Evolutionary conservation across 2,888 invertebrate species (phyloP).

Genomic region (Pachydiplax longipennis): DNA sequence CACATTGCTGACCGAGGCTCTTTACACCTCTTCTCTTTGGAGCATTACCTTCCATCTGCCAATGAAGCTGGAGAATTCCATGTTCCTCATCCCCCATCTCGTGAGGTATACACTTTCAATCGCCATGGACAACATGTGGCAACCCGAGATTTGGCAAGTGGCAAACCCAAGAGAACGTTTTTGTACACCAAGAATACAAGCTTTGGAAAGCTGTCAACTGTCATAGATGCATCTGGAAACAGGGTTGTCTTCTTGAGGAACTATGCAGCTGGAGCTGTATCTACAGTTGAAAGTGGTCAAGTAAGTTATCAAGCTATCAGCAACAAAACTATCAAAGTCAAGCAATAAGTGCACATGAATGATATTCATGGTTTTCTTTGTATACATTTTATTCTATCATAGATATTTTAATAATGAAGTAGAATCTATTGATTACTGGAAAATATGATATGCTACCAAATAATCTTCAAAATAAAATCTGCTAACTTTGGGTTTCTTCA

Average conservation of each 20-base stretch:
- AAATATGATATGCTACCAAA: no score
- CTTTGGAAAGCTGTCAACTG: constrained; percentile 91
- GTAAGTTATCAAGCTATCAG: background rate
- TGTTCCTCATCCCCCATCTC: constrained; percentile 91
- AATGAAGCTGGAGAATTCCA: constrained; percentile 91
- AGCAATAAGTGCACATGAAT: background rate
- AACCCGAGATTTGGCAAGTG: constrained; percentile 94
- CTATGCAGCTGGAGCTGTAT: constrained; percentile 83
- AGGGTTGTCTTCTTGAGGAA: constrained; percentile 91
- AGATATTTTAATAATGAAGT: no score
- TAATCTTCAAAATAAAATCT: no score
- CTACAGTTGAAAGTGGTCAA: constrained; percentile 78
- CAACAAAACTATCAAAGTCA: no score
- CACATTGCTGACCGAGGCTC: constrained; percentile 95
- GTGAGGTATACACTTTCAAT: constrained; percentile 93
- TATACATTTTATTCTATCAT: background rate
- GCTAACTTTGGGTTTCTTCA: no score
- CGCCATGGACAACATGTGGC: constrained; percentile 95
- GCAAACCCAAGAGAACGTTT: constrained; percentile 92
- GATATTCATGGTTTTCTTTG: background rate
- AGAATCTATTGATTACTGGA: no score
- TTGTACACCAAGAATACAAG: constrained; percentile 96
- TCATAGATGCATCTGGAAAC: constrained; percentile 92
- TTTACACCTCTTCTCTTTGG: constrained; percentile 81
- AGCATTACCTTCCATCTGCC: constrained; percentile 86